A percentile compares a stretch with the other conserved stretches of the same genome.
Conservation (phyloP, 64 coral and sea anemone species). For the Dendronephthya gigantea region DNA sequence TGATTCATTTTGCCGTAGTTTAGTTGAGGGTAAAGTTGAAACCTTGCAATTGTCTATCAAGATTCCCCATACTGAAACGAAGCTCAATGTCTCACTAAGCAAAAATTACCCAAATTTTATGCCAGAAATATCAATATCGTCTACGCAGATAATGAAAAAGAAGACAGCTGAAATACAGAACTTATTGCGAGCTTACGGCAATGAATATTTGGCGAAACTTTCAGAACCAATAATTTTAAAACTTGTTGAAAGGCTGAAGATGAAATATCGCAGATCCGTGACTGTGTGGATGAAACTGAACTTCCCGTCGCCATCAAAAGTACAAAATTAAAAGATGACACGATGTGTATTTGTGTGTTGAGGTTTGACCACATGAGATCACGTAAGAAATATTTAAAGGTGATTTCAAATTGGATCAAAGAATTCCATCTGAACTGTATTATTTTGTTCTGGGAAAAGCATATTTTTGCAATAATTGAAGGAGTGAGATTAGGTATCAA, state of each 20-base stretch:
- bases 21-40: neutral
- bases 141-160: slow-evolving; percentile 43
- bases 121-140: slow-evolving; percentile 74
- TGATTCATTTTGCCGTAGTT: neutral
- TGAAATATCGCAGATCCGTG: neutral
- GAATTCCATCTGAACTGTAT: slow-evolving; percentile 41
- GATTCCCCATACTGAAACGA: neutral
- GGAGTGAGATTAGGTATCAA: slow-evolving; percentile 32
- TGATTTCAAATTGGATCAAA: slow-evolving; percentile 50
- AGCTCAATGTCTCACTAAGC: slow-evolving; percentile 34
- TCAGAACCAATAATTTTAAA: slow-evolving; percentile 43
- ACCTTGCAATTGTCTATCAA: neutral
- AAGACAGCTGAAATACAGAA: slow-evolving; percentile 17
- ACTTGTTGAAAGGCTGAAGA: neutral
- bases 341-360: slow-evolving; percentile 39
- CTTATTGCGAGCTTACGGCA: slow-evolving; percentile 23
- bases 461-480: slow-evolving; percentile 59
- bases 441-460: slow-evolving; percentile 46
- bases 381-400: slow-evolving; percentile 50
- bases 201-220: neutral
- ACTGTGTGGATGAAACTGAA: neutral
- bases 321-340: neutral
- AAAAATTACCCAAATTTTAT: slow-evolving; percentile 38
- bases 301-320: neutral
- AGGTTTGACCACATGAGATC: slow-evolving; percentile 84